phyloP scores from a whole-genome alignment of 2,888 invertebrate species.

The Ashinkailepas kermadecensis region DNA sequence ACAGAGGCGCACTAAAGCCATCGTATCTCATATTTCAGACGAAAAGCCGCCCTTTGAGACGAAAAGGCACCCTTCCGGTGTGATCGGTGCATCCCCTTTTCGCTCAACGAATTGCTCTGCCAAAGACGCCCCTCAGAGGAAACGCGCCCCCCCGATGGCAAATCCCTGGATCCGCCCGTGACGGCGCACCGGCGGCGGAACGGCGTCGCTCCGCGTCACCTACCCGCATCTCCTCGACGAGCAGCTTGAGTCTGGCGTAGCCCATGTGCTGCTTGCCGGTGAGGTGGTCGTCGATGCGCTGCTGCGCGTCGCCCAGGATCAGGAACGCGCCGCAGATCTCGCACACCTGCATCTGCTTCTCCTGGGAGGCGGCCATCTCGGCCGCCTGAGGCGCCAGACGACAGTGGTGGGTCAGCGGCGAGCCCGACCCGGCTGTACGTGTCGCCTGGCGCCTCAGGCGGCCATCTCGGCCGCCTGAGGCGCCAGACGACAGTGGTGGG shows the following conservation, averaged over 20 bases:
- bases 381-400: slow-evolving; percentile 56
- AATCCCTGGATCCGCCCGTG: too few species aligned
- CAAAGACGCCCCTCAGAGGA: too few species aligned
- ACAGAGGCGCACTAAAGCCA: too few species aligned
- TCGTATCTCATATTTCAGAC: too few species aligned
- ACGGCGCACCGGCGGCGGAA: too few species aligned
- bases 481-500: background rate
- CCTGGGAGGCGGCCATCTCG: slow-evolving; percentile 77
- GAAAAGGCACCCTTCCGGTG: too few species aligned
- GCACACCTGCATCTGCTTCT: slow-evolving; percentile 98
- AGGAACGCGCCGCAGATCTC: slow-evolving; percentile 96
- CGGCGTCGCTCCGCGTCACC: background rate
- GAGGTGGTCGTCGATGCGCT: slow-evolving; percentile 93
- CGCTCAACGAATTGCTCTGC: too few species aligned
- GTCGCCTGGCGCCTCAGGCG: too few species aligned
- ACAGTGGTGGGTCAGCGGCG: background rate
- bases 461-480: slow-evolving; percentile 72
- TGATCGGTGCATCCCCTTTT: too few species aligned
- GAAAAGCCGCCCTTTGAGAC: too few species aligned
- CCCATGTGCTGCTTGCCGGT: slow-evolving; percentile 99
- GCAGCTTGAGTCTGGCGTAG: slow-evolving; percentile 56
- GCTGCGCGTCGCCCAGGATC: slow-evolving; percentile 98
- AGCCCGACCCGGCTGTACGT: too few species aligned
- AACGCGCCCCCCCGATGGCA: too few species aligned
- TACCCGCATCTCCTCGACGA: slow-evolving; percentile 51